A percentile compares a stretch with the other conserved stretches of the same genome.
These are phyloP conservation scores for Lepeophtheirus nordmannii DNA, from an alignment of 2,888 invertebrate genomes.

Conservation along the genomic window DNA sequence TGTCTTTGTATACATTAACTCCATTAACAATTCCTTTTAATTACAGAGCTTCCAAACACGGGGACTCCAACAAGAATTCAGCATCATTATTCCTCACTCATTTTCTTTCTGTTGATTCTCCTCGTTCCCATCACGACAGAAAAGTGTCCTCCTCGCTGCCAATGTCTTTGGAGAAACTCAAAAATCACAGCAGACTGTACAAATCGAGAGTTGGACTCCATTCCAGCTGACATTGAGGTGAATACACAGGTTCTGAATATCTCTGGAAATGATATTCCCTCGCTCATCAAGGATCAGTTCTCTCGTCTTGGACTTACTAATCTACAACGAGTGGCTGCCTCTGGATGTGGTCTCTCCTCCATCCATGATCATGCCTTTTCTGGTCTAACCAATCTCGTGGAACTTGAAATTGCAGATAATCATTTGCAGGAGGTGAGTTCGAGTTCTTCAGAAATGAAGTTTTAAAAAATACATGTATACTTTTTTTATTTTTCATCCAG, in stretches of 20 bases:
- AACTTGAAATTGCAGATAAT: constrained; percentile 45
- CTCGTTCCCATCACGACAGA: neutral
- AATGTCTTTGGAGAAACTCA: constrained; percentile 75
- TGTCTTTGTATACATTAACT: no score
- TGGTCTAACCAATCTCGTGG: constrained; percentile 73
- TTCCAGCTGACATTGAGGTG: constrained; percentile 68
- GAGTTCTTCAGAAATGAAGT: no score
- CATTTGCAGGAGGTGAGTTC: no score
- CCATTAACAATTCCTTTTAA: no score
- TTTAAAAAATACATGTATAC: no score
- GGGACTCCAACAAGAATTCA: no score
- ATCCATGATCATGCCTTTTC: constrained; percentile 69
- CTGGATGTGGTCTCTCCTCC: constrained; percentile 65
- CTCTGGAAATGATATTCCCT: constrained; percentile 70
- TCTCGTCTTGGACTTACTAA: constrained; percentile 62
- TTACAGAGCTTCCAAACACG: no score
- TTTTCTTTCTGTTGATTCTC: neutral
- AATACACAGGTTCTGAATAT: constrained; percentile 80
- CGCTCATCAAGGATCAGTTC: constrained; percentile 64
- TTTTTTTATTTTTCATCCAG: no score
- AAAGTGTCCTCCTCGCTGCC: constrained; percentile 43
- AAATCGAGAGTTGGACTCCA: constrained; percentile 59
- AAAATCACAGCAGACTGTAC: constrained; percentile 78
- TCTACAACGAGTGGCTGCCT: constrained; percentile 67
- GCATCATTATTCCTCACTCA: no score